Evolutionary conservation across 2,888 invertebrate genomes (phyloP), one percentile per base, ranked within the genome.

Genomic region (Plusia festucae): DNA sequence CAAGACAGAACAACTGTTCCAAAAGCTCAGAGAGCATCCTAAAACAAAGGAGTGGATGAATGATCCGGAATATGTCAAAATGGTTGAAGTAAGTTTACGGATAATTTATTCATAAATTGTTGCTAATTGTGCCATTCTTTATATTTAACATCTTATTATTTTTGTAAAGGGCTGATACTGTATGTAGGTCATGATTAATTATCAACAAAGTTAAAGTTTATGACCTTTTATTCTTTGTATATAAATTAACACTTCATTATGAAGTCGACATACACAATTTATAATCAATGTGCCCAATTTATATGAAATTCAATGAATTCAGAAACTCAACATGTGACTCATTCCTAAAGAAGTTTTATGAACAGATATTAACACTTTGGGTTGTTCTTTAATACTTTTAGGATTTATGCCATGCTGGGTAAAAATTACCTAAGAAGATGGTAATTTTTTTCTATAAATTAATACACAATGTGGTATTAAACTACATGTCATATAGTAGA

Each of bases 21-120:
- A 92, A 0, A 97, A 97, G 88, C 89, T 98, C 16, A 91, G 95
- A 68, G 94, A 92, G 5, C 96, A 98, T 88, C 97, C 97, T 13
- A 95, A 96, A 86, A 97, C 98, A 4, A 96, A 94, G 82, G 96
- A 96, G 57, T 97, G 96, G 89, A 87, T 98, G 58, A 96, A 97
- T 68, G 98, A 98, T 90, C 97, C 97, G 0, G 96, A 97, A 71
- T 98, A 97, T 90, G 85, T 97, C 22, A 95, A 96, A 82, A 88
- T 97, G 68, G 89, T 97, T 51, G 92, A 96, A 82, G 95, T 94
- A 70, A 85, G 89, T 76, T n/a, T 2, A 32, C 40, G 9, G 30
- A 24, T 32, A 40, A 40, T 40, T 32, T 22, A 20, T 40, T 7
- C 20, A 13, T 22, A 30, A 30, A 30, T 30, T 30, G 30, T 30